These are phyloP conservation scores for Platorchestia sp. DNA, from an alignment of 1,140 invertebrate species.

Conservation along the genomic window DNA sequence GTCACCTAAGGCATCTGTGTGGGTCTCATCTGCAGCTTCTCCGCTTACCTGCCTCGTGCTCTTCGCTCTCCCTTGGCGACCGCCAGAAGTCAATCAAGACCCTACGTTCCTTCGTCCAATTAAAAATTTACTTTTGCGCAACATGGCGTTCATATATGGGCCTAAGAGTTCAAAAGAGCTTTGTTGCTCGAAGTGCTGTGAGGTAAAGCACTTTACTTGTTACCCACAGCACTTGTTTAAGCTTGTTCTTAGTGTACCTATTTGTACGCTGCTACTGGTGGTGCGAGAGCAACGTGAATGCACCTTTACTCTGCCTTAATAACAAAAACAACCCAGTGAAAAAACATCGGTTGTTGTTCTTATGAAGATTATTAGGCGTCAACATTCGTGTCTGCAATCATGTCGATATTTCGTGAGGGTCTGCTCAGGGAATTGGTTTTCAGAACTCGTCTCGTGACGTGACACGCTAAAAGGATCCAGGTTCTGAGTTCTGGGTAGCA, in stretches of 20 bases:
- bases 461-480: not conserved
- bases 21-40: not conserved
- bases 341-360: no score
- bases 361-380: no score
- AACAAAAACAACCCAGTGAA: no score
- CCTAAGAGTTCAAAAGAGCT: not conserved
- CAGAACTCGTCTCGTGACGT: not conserved
- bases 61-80: not conserved
- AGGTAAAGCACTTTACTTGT: not conserved
- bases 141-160: not conserved
- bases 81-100: not conserved
- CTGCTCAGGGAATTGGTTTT: not conserved
- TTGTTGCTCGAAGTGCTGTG: not conserved
- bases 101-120: not conserved
- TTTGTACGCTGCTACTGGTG: not conserved
- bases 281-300: no score
- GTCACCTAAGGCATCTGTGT: conserved; percentile 6
- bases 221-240: no score
- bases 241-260: no score
- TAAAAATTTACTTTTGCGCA: not conserved
- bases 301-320: no score
- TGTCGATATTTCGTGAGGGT: not conserved
- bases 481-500: not conserved
- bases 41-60: not conserved
- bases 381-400: not conserved